Percentiles rank a stretch among this genome's conserved stretches.
Evolutionary conservation across 2,797 vertebrate species (phyloP).

Genomic region (Spea hammondii): DNA sequence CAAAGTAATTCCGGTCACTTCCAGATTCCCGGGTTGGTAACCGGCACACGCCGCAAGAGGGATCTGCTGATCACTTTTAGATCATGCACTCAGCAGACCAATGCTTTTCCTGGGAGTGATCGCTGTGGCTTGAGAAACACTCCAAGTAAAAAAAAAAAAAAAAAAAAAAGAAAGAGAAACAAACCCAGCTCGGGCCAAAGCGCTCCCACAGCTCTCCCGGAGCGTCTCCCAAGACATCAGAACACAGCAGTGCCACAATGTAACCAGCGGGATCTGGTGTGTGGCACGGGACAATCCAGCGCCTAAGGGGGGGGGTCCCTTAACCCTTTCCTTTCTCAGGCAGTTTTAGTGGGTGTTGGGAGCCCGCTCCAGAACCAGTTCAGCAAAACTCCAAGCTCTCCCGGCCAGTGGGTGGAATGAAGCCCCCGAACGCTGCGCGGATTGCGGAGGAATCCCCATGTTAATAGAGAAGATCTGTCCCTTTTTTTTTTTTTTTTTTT

Average conservation of each 20-base stretch:
- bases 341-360: background rate
- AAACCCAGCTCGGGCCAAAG: too few species aligned
- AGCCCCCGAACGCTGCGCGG: background rate
- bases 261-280: background rate
- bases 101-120: too few species aligned
- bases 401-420: background rate
- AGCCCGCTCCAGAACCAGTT: background rate
- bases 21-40: background rate
- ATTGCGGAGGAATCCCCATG: background rate
- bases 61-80: too few species aligned
- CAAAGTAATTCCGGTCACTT: background rate
- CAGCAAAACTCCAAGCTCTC: background rate
- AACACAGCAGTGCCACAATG: too few species aligned
- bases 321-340: background rate
- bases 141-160: too few species aligned
- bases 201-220: too few species aligned
- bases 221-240: too few species aligned
- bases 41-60: background rate
- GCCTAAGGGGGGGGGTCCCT: background rate
- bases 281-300: background rate
- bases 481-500: too few species aligned
- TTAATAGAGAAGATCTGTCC: conserved; percentile 18
- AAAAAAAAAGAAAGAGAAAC: too few species aligned
- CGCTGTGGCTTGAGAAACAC: too few species aligned
- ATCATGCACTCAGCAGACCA: too few species aligned